phyloP scores from a whole-genome alignment of 35 echinoderm and acorn worm genomes.

The Ophiothrix spiculata region DNA sequence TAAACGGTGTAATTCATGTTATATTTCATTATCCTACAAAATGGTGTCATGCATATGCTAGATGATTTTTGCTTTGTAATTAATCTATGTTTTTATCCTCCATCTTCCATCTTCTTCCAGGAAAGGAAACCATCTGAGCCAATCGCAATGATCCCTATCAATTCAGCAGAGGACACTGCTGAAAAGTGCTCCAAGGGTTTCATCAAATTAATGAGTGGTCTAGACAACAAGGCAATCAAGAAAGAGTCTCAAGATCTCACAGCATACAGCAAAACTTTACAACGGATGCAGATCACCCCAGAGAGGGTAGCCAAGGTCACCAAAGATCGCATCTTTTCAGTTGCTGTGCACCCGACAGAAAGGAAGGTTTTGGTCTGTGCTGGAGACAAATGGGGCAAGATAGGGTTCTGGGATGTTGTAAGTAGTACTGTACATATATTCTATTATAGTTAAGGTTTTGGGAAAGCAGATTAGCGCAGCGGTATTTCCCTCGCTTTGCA shows the following conservation, averaged over 20 bases:
- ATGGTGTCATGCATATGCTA: too few relatives aligned
- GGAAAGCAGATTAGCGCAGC: too few relatives aligned
- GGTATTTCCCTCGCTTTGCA: too few relatives aligned
- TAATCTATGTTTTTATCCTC: too few relatives aligned
- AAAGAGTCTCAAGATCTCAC: background rate
- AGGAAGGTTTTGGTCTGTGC: conserved; percentile 52
- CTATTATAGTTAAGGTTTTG: too few relatives aligned
- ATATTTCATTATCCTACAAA: too few relatives aligned
- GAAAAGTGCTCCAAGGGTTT: conserved; percentile 19
- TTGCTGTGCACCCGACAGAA: conserved; percentile 58
- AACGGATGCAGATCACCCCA: conserved; percentile 42
- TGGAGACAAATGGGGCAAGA: conserved; percentile 81
- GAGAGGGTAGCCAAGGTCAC: conserved; percentile 72
- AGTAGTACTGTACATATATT: conserved; percentile 20
- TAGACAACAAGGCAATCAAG: background rate
- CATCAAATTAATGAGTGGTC: conserved; percentile 23
- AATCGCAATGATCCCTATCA: conserved; percentile 61
- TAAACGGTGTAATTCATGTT: too few relatives aligned
- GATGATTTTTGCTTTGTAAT: too few relatives aligned
- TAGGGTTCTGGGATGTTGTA: conserved; percentile 93
- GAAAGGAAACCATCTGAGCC: conserved; percentile 55
- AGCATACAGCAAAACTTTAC: conserved; percentile 30
- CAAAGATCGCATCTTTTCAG: conserved; percentile 59
- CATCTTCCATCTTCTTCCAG: background rate
- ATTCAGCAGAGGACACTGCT: conserved; percentile 43